Percentiles rank a stretch among this genome's conserved stretches.
Conservation (phyloP, 2,113 vertebrate species). For the Hiodon alosoides region DNA sequence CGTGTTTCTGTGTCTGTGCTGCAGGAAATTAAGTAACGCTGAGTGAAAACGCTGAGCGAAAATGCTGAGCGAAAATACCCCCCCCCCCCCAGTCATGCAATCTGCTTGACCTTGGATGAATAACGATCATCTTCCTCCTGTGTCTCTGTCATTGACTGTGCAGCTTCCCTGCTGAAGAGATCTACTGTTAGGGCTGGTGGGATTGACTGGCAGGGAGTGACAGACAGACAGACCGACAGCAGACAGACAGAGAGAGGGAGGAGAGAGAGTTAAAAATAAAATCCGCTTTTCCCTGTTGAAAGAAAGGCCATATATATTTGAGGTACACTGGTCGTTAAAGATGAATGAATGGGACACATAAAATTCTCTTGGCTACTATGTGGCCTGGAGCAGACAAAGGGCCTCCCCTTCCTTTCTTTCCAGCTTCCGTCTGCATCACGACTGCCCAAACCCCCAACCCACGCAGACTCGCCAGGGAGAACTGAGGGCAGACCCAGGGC, state of each 20-base stretch:
- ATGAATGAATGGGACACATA: background rate
- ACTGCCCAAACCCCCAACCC: background rate
- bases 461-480: background rate
- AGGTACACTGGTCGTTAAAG: background rate
- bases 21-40: too few relatives aligned
- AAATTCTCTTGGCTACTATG: background rate
- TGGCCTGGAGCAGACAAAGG: background rate
- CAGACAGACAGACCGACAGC: too few relatives aligned
- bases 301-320: background rate
- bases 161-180: too few relatives aligned
- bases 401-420: background rate
- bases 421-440: background rate
- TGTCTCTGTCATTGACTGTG: too few relatives aligned
- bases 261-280: slow-evolving; percentile 18
- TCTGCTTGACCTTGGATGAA: too few relatives aligned
- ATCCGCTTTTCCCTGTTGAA: background rate
- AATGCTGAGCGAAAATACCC: too few relatives aligned
- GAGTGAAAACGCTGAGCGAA: too few relatives aligned
- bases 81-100: too few relatives aligned
- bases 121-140: too few relatives aligned
- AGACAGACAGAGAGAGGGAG: background rate
- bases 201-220: too few relatives aligned
- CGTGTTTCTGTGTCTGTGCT: too few relatives aligned
- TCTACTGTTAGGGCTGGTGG: too few relatives aligned
- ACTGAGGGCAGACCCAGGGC: background rate